Base-by-base conservation (phyloP, 1,140 invertebrate genomes). In the Oryctes rhinoceros region DNA sequence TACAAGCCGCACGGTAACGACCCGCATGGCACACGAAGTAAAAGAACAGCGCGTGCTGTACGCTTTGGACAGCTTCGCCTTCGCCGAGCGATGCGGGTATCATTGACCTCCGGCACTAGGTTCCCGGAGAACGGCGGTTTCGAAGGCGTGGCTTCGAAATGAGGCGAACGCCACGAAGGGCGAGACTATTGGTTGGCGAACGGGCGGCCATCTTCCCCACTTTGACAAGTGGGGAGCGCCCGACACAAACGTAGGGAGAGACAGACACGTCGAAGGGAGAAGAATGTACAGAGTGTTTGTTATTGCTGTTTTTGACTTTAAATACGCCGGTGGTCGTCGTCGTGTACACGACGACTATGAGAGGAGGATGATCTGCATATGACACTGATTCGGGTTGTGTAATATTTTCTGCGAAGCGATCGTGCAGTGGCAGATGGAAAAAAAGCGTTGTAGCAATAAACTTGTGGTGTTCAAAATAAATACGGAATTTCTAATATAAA, bases 221-320 rank as follows among this genome's bases (percentile, higher is more conserved):
- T 71, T 71, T 71, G 35, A 24, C 65, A 3, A 15, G 65, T 71
- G 65, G 65, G 65, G 65, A 24, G 65, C 15, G 15, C 53, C 3
- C n/a, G 18, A 18, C 15, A 7, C 15, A 15, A 59, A 59, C 7
- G 24, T 30, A 30, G 24, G 53, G 53, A n/a, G 53, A 59, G 24
- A 71, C 13, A 59, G 24, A 71, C 13, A 71, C 65, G 24, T 35
- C 24, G 65, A 13, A 20, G 11, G 9, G 18, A 37, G 65, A 24
- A 30, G 24, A 37, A 71, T 71, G 65, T 71, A 71, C 65, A 30
- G 65, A 71, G 65, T 71, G 65, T 71, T 71, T 71, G 65, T 71
- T 71, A 37, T 71, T 71, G 65, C 65, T 71, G 65, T 35, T 71
- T 71, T 71, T 71, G 65, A 37, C 65, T 71, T 71, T 37, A 71